Evolutionary conservation across 2,797 vertebrate species (phyloP), one percentile per base, ranked within the genome.

Genomic region (Bovichtus diacanthus): DNA sequence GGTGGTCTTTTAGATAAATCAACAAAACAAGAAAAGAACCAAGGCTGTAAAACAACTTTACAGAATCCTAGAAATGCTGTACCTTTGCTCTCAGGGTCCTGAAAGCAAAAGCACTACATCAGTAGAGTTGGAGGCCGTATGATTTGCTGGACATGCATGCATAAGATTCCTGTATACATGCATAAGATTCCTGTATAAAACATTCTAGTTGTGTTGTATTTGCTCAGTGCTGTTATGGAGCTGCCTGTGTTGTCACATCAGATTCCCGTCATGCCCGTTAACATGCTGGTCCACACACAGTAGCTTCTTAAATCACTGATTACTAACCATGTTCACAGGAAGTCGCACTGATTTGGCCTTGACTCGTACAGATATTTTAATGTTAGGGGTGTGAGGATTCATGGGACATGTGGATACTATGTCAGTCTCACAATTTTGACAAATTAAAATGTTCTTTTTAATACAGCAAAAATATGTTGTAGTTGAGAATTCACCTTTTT

Each of bases 261-360:
- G 10, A 62, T 68, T 44, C 38, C 73, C 49, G 75, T 81, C 59
- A 44, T 53, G 58, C 25, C 16, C 71, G 60, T 64, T 68, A 43
- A 50, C 21, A 39, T 71, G 51, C 43, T 34, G 69, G 10, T 58
- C 27, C 29, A 47, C 62, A 41, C 19, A 23, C 16, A 49, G 21
- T 11, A 58, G 23, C 67, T 16, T 58, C 23, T 27, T 5, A n/a
- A n/a, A 43, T 60, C 60, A 49, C 55, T 80, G 78, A 87, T 81
- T 84, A 70, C 76, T 84, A 83, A 82, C 80, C 70, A 81, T 82
- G 59, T 61, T 66, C 3, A 50, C 49, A 58, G 16, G 19, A n/a
- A n/a, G 15, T n/a, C 12, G 11, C 15, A 54, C 49, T 34, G 55
- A 71, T 4, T 25, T 13, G 25, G 39, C 39, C 10, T 25, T 44